These are phyloP conservation scores for Diogma glabrata DNA, from an alignment of 2,888 invertebrate genomes.

Conservation along the genomic window DNA sequence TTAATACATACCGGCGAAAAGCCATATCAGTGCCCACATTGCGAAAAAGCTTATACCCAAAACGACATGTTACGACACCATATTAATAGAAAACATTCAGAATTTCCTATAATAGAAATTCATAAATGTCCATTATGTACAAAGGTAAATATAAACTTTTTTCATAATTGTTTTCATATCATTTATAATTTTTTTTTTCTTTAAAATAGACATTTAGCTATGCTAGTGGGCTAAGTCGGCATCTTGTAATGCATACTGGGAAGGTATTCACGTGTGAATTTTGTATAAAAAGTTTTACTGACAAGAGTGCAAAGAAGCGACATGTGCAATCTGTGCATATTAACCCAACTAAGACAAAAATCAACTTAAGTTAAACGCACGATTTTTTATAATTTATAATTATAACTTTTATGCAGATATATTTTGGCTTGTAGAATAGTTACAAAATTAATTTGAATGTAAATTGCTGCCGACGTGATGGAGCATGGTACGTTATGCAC, in stretches of 20 bases:
- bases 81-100: conserved; percentile 43
- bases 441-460: too few species aligned
- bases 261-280: conserved; percentile 49
- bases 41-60: conserved; percentile 60
- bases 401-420: too few species aligned
- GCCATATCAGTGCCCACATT: conserved; percentile 52
- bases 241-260: conserved; percentile 52
- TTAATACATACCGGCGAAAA: conserved; percentile 47
- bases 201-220: conserved; percentile 40
- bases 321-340: conserved; percentile 40
- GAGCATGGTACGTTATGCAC: too few species aligned
- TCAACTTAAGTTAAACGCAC: too few species aligned
- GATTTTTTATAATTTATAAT: too few species aligned
- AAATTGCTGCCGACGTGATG: too few species aligned
- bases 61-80: conserved; percentile 55
- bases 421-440: too few species aligned
- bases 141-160: too few species aligned
- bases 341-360: too few species aligned
- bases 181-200: too few species aligned
- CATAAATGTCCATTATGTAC: conserved; percentile 56
- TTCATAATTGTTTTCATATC: too few species aligned
- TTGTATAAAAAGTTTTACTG: conserved; percentile 56
- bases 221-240: conserved; percentile 55
- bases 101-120: conserved; percentile 44
- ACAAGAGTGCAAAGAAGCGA: conserved; percentile 57